A percentile compares a stretch with the other conserved stretches of the same genome.
These are phyloP conservation scores for Melanocharis versteri DNA, from an alignment of 2,113 vertebrate species.

Conservation along the genomic window DNA sequence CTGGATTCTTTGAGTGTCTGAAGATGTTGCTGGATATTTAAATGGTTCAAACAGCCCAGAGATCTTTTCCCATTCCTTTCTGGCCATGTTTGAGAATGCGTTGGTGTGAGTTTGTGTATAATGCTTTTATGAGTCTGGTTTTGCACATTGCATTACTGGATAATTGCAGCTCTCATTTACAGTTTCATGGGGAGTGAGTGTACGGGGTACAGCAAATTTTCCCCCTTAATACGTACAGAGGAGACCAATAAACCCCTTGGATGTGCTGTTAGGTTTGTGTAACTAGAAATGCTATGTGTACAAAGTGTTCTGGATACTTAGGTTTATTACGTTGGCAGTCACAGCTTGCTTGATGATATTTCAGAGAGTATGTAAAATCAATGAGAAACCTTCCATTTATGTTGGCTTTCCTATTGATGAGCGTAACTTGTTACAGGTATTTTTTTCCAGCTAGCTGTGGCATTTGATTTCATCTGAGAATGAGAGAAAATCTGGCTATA, in stretches of 20 bases:
- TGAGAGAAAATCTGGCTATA: neutral
- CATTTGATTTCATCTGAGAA: neutral
- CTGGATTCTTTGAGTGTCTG: neutral
- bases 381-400: neutral
- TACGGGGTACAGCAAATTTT: neutral
- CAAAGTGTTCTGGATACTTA: neutral
- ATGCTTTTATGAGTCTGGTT: neutral
- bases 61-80: neutral
- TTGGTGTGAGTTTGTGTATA: neutral
- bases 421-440: neutral
- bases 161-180: neutral
- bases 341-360: neutral
- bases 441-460: neutral
- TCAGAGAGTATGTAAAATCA: neutral
- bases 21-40: neutral
- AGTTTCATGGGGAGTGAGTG: neutral
- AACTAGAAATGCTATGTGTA: neutral
- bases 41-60: neutral
- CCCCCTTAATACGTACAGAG: neutral
- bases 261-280: neutral
- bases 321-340: constrained; percentile 10
- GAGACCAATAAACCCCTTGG: neutral
- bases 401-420: neutral
- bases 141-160: neutral
- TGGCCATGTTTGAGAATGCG: neutral